Evolutionary conservation across 1,140 invertebrate species (phyloP).

Genomic region (Zeugodacus cucurbitae): DNA sequence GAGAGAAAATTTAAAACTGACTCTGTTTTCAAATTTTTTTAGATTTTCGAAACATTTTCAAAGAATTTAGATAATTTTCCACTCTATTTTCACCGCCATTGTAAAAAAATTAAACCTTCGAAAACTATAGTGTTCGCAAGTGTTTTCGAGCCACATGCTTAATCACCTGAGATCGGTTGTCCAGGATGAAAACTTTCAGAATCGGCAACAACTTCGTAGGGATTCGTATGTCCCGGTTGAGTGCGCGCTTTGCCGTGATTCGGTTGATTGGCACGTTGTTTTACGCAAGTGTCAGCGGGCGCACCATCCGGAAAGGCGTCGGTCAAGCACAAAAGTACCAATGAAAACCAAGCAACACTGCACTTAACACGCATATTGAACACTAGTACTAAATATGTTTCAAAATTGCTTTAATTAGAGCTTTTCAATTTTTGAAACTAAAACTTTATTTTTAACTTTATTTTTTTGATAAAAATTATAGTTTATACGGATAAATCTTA

Average conservation of each 20-base stretch:
- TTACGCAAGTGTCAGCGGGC: conserved; percentile 81
- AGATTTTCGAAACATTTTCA: too few species aligned
- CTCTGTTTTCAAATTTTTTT: too few species aligned
- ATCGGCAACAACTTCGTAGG: conserved; percentile 75
- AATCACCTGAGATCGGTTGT: conserved; percentile 69
- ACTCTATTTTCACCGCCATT: too few species aligned
- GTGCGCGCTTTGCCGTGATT: conserved; percentile 77
- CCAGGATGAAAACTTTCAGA: conserved; percentile 73
- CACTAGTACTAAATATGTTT: neutral
- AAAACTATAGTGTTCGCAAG: too few species aligned
- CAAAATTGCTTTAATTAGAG: too few species aligned
- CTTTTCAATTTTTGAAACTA: too few species aligned
- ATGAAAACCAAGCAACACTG: neutral
- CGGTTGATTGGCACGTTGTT: conserved; percentile 76
- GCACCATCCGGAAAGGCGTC: conserved; percentile 78
- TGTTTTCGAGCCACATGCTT: too few species aligned
- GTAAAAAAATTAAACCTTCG: too few species aligned
- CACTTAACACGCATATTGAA: neutral
- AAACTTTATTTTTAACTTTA: neutral
- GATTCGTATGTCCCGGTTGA: conserved; percentile 72
- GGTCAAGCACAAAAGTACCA: neutral
- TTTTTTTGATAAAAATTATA: too few species aligned
- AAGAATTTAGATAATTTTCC: too few species aligned
- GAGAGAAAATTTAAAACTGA: too few species aligned
- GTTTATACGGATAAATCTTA: neutral